phyloP scores from a whole-genome alignment of 2,113 vertebrate species.

The Glaucidium brasilianum region DNA sequence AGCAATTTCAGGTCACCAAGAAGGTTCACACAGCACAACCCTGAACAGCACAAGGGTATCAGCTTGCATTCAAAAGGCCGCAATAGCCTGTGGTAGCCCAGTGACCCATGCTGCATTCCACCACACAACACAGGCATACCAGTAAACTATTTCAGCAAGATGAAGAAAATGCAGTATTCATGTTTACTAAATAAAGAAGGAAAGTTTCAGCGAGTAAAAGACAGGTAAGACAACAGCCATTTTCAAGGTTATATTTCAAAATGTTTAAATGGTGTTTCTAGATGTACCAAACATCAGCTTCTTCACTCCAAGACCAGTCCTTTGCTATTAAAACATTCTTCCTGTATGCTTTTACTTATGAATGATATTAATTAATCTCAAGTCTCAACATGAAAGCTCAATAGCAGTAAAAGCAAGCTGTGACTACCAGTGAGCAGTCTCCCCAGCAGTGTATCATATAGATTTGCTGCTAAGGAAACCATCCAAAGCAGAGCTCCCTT shows the following conservation, averaged over 20 bases:
- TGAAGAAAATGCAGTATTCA: not conserved
- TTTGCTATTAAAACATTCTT: not conserved
- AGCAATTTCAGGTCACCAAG: not conserved
- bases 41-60: not conserved
- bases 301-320: not conserved
- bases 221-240: not conserved
- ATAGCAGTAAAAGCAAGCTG: not conserved
- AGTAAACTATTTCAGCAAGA: not conserved
- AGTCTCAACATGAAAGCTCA: not conserved
- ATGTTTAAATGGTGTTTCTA: not conserved
- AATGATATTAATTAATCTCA: not conserved
- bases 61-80: not conserved
- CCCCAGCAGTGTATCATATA: fast-evolving
- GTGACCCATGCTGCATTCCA: not conserved
- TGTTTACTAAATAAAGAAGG: not conserved
- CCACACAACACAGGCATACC: not conserved
- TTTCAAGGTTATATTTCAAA: not conserved
- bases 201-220: not conserved
- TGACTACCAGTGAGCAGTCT: not conserved
- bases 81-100: not conserved
- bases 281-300: not conserved
- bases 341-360: not conserved
- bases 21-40: not conserved
- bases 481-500: not conserved
- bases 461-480: not conserved